Conservation (phyloP, 2,797 vertebrate species). For the Loris lydekkerianus region DNA sequence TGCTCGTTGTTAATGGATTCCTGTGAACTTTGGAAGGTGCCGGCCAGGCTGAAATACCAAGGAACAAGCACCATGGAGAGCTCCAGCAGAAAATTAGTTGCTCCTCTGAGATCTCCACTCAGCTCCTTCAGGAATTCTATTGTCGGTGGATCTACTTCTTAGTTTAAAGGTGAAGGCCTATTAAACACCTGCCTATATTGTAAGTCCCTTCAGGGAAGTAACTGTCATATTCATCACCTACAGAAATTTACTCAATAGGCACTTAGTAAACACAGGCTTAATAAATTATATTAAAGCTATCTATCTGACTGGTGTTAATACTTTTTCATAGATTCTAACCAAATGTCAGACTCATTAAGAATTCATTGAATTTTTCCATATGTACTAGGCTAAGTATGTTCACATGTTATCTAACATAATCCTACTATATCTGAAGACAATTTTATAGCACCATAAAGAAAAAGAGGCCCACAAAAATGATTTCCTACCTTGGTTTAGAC, state of each 20-base stretch:
- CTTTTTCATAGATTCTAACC: background rate
- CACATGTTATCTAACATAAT: background rate
- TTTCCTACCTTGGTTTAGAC: background rate
- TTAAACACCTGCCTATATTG: background rate
- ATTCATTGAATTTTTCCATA: conserved; percentile 4
- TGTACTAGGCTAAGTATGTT: background rate
- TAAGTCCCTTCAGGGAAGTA: background rate
- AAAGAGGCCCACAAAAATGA: background rate
- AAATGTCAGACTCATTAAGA: background rate
- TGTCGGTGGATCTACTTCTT: background rate
- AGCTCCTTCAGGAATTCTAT: background rate
- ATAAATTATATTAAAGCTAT: conserved; percentile 11
- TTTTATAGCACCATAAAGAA: conserved; percentile 46
- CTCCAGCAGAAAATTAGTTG: background rate
- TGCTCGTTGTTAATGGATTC: background rate
- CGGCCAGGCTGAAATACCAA: background rate
- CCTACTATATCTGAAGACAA: background rate
- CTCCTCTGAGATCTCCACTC: background rate
- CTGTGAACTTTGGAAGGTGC: background rate
- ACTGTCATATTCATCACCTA: background rate
- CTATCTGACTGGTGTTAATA: background rate
- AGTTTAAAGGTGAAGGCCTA: background rate
- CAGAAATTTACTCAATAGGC: background rate
- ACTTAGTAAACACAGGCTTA: background rate
- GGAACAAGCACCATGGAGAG: conserved; percentile 75